Evolutionary conservation across 2,113 vertebrate genomes (phyloP).

Genomic region (Heloderma charlesbogerti): DNA sequence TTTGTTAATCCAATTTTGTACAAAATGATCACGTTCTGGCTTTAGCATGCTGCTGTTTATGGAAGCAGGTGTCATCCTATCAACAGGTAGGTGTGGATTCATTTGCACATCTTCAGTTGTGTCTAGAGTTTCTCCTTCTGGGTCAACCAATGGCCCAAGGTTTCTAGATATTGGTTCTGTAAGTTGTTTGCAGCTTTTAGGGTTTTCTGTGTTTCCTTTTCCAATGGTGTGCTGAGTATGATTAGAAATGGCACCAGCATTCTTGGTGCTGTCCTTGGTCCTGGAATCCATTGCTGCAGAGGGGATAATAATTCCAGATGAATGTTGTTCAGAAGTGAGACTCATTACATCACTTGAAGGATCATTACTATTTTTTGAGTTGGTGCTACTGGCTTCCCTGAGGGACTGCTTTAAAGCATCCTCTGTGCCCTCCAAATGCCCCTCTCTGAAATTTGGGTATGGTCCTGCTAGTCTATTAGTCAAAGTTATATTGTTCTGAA

Average conservation of each 20-base stretch:
- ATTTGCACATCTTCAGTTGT: background rate
- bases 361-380: background rate
- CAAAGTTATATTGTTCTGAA: fast-evolving
- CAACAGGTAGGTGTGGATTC: fast-evolving
- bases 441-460: background rate
- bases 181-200: background rate
- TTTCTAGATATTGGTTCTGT: background rate
- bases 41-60: fast-evolving
- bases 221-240: background rate
- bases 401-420: background rate
- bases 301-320: slow-evolving; percentile 37
- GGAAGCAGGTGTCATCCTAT: fast-evolving
- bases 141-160: fast-evolving
- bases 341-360: background rate
- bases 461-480: background rate
- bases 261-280: slow-evolving; percentile 29
- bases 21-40: fast-evolving
- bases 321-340: slow-evolving; percentile 3
- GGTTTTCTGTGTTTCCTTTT: background rate
- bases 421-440: fast-evolving
- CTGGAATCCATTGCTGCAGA: slow-evolving; percentile 27
- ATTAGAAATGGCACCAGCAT: background rate
- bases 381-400: background rate
- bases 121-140: slow-evolving; percentile 49
- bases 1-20: background rate